Conservation (phyloP, 2,888 invertebrate genomes). For the Laothoe populi region DNA sequence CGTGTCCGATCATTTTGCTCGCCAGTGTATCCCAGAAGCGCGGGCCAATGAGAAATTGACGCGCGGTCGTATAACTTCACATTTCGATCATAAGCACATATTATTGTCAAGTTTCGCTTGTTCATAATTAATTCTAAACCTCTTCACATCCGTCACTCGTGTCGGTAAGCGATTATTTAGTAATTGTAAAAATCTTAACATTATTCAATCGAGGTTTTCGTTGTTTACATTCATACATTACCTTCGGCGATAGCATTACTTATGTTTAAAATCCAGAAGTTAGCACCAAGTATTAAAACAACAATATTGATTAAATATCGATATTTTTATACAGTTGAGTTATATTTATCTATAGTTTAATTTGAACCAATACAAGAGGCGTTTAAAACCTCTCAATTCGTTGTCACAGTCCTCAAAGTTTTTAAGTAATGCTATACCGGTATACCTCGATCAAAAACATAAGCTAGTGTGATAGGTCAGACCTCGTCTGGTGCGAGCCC, state of each 20-base stretch:
- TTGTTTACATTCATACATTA: background rate
- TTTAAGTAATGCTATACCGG: background rate
- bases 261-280: background rate
- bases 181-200: slow-evolving; percentile 21
- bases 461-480: slow-evolving; percentile 50
- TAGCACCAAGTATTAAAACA: no score
- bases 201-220: slow-evolving; percentile 22
- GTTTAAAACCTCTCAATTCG: no score
- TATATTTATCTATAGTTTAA: no score
- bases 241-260: slow-evolving; percentile 13
- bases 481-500: slow-evolving; percentile 86
- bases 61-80: slow-evolving; percentile 9
- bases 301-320: no score
- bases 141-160: slow-evolving; percentile 10
- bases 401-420: no score
- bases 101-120: slow-evolving; percentile 21
- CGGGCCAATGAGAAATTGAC: slow-evolving; percentile 19
- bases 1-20: slow-evolving; percentile 14
- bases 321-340: no score
- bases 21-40: slow-evolving; percentile 5
- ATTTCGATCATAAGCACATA: slow-evolving; percentile 20
- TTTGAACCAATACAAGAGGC: no score
- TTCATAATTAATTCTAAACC: background rate
- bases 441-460: background rate
- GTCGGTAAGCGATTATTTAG: slow-evolving; percentile 19